Base-by-base conservation (phyloP, 2,797 vertebrate genomes). In the Aulostomus chinensis region DNA sequence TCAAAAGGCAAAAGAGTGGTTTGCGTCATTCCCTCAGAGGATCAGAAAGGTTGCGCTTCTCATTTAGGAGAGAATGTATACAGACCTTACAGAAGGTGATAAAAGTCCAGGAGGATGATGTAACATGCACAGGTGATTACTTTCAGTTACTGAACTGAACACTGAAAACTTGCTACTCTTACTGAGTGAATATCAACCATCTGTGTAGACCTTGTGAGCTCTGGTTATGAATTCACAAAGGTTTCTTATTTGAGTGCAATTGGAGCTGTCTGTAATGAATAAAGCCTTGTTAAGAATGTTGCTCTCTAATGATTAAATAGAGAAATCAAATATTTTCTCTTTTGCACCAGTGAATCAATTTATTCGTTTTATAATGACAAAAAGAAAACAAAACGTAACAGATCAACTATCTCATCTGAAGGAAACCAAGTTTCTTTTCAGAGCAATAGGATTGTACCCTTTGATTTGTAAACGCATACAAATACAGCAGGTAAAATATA, bases 1-100 rank as follows among this genome's bases (percentile, higher is more conserved):
- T 76, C 79, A 32, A 60, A 42, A 76, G 59, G 73, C 67, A 69
- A 69, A 76, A 76, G 49, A 35, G 9, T 10, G 18, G 48, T 39
- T 86, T 85, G 63, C 84, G 59, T 87, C 79, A 84, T 67, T 22
- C 52, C 45, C 18, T 18, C 30, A 31, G 61, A 52, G 46, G 42
- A 70, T 67, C 38, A 41, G 35, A 55, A 7, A 26, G 40, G 28
- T 45, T 8, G 6, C 56, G 45, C 61, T 42, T 55, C 45, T 70
- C 13, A 42, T 61, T 76, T 58, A 52, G 60, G 15, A 45, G 26
- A 58, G 17, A 15, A 75, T 71, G 35, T 41, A 26, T 33, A 43
- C 18, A 18, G 14, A 43, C 25, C 58, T 79, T 65, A 38, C 42
- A 12, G 40, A 46, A 38, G 39, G 36, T 3, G 2, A 41, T 52